Conservation (phyloP, 2,113 vertebrate genomes). For the Perognathus longimembris region DNA sequence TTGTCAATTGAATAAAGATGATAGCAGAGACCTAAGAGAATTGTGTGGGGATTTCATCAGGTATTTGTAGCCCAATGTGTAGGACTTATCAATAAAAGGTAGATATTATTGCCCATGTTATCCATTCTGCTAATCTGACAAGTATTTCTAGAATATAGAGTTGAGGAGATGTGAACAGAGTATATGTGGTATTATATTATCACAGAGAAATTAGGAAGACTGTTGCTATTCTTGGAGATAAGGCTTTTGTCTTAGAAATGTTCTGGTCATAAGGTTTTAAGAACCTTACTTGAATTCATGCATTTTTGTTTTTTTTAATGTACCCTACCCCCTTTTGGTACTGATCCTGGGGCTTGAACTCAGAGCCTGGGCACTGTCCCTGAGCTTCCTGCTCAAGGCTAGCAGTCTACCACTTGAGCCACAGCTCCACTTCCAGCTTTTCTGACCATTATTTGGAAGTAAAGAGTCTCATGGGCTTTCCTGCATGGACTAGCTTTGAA, state of each 20-base stretch:
- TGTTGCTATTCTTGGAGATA: rapidly evolving
- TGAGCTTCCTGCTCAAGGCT: too few species aligned
- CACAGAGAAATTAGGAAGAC: neutral
- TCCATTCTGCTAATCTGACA: neutral
- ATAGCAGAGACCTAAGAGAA: neutral
- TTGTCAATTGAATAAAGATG: neutral
- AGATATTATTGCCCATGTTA: neutral
- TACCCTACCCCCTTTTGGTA: too few species aligned
- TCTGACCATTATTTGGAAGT: too few species aligned
- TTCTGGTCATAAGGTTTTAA: neutral
- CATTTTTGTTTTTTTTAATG: neutral
- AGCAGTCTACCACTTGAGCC: too few species aligned
- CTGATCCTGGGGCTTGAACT: too few species aligned
- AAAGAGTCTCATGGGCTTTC: too few species aligned
- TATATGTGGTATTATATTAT: neutral
- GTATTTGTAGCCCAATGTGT: neutral
- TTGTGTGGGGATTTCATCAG: neutral
- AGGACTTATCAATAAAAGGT: neutral
- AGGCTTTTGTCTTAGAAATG: neutral
- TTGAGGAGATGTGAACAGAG: neutral
- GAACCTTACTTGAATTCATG: neutral
- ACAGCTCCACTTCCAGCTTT: too few species aligned
- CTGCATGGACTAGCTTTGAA: too few species aligned
- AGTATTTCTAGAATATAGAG: neutral
- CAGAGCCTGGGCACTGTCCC: too few species aligned